Conservation (phyloP, 2,113 vertebrate species). For the Sigmodon hispidus region DNA sequence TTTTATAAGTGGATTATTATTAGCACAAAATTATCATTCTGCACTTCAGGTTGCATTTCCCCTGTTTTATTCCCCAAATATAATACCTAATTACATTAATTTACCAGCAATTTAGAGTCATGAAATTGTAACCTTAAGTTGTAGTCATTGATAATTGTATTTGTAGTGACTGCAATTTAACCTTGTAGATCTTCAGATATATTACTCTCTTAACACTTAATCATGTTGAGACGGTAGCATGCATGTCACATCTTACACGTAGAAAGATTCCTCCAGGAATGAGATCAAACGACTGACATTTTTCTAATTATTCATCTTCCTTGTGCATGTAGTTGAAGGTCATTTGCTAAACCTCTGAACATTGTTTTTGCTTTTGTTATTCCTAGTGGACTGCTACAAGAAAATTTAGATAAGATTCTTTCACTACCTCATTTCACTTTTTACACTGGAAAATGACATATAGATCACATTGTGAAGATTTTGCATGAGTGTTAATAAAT, state of each 20-base stretch:
- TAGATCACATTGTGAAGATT: background rate
- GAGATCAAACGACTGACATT: slow-evolving; percentile 3
- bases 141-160: background rate
- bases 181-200: slow-evolving; percentile 32
- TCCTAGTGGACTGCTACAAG: background rate
- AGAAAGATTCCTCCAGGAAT: slow-evolving; percentile 51
- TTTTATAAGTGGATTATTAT: background rate
- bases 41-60: background rate
- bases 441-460: background rate
- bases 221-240: slow-evolving; percentile 47
- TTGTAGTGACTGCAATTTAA: slow-evolving; percentile 56
- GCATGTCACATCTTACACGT: background rate
- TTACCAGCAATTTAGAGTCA: slow-evolving; percentile 55
- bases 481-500: background rate
- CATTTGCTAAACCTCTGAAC: slow-evolving; percentile 54
- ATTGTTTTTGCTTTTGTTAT: slow-evolving; percentile 14
- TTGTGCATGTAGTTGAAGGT: slow-evolving; percentile 38
- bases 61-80: background rate
- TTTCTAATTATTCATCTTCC: slow-evolving; percentile 54
- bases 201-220: slow-evolving; percentile 1
- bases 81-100: slow-evolving; percentile 1
- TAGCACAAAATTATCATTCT: background rate
- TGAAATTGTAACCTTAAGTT: slow-evolving; percentile 32
- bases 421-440: background rate
- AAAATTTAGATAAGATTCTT: background rate